Percentiles rank a stretch among this genome's conserved stretches.
These are phyloP conservation scores for Reinhardtius hippoglossoides DNA, from an alignment of 2,113 vertebrate species.

Conservation along the genomic window DNA sequence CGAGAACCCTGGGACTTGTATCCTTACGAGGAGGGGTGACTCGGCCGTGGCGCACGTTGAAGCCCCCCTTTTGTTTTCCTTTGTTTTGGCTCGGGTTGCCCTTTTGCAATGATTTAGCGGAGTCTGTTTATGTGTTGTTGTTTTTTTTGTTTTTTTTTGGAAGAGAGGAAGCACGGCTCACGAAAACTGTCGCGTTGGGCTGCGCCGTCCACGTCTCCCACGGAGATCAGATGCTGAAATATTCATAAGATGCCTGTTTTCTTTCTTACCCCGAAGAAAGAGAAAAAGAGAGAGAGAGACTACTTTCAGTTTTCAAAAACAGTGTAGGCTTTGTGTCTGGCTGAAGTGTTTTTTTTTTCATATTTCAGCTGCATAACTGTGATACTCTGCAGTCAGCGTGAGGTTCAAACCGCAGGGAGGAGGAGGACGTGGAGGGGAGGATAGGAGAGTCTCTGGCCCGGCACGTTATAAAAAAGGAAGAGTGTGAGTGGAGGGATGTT, in stretches of 20 bases:
- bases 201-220: conserved; percentile 61
- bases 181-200: conserved; percentile 55
- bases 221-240: conserved; percentile 75
- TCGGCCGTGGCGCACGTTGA: conserved; percentile 13
- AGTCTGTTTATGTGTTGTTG: conserved; percentile 63
- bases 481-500: conserved; percentile 48
- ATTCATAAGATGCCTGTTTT: conserved; percentile 76
- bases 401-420: conserved; percentile 60
- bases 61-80: conserved; percentile 38
- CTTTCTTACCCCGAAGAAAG: conserved; percentile 36
- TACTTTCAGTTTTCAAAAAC: conserved; percentile 65
- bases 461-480: conserved; percentile 46
- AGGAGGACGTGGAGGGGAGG: conserved; percentile 30
- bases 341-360: conserved; percentile 33
- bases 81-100: conserved; percentile 52
- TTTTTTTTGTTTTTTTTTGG: not conserved
- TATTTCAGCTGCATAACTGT: conserved; percentile 45
- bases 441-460: conserved; percentile 55
- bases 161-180: conserved; percentile 35
- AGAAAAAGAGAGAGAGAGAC: conserved; percentile 4
- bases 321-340: conserved; percentile 66
- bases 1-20: conserved; percentile 77
- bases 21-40: conserved; percentile 45
- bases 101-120: conserved; percentile 65
- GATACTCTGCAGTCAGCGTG: conserved; percentile 63